Conservation (phyloP, 2,888 invertebrate genomes). For the Trissoscelio sp. region DNA sequence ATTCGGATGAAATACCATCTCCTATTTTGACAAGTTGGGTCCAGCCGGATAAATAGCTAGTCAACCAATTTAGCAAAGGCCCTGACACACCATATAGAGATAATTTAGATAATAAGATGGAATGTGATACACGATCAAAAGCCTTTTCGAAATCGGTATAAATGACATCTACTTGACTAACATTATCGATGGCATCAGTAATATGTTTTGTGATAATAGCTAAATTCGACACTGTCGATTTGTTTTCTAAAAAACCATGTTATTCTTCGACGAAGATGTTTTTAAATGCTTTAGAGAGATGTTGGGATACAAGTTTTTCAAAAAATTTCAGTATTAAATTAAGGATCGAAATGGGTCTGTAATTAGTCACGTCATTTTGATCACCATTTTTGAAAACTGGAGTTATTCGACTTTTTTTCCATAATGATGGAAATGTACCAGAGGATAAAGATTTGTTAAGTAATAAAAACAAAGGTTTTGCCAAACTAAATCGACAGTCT, state of each 20-base stretch:
- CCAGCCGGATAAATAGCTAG: conserved; percentile 6
- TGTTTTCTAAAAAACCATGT: conserved; percentile 46
- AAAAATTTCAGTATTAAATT: conserved; percentile 59
- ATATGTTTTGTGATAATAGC: too few relatives aligned
- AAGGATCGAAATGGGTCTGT: conserved; percentile 60
- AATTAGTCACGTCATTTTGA: conserved; percentile 43
- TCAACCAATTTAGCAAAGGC: background rate
- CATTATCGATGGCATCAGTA: conserved; percentile 48
- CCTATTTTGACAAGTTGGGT: background rate
- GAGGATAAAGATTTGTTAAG: conserved; percentile 49
- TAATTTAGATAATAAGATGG: conserved; percentile 62
- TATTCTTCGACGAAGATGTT: conserved; percentile 11
- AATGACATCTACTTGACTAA: conserved; percentile 58
- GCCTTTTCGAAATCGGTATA: conserved; percentile 71
- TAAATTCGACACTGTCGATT: conserved; percentile 68
- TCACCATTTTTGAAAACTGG: conserved; percentile 65
- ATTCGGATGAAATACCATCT: background rate
- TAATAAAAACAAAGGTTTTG: conserved; percentile 4
- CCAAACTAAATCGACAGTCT: background rate
- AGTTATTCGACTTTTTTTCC: conserved; percentile 54
- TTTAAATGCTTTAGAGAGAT: too few relatives aligned
- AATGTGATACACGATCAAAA: conserved; percentile 69
- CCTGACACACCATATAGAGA: conserved; percentile 29
- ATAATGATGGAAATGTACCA: conserved; percentile 57
- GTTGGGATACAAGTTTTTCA: conserved; percentile 61